Evolutionary conservation across 2,797 vertebrate genomes (phyloP).

Genomic region (Gymnocypris eckloni): DNA sequence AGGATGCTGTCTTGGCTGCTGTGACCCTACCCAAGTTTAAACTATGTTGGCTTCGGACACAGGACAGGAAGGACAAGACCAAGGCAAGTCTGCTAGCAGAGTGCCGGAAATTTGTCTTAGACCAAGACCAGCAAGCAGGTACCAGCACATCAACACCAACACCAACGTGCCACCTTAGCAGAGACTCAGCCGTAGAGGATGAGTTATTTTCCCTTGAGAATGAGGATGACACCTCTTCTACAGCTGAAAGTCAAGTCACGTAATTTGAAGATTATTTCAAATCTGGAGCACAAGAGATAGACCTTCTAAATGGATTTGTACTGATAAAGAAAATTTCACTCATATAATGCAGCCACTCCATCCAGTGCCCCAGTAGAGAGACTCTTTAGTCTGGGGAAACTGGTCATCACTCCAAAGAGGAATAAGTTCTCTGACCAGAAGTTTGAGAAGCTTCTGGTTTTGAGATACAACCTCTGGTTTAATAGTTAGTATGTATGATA

Average conservation of each 20-base stretch:
- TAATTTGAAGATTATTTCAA: slow-evolving; percentile 40
- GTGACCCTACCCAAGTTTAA: slow-evolving; percentile 57
- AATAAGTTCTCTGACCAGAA: slow-evolving; percentile 48
- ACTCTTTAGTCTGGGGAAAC: slow-evolving; percentile 40
- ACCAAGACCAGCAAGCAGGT: slow-evolving; percentile 36
- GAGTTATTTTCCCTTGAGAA: slow-evolving; percentile 51
- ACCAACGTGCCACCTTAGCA: too few relatives aligned
- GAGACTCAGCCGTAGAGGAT: not conserved
- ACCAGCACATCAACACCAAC: too few relatives aligned
- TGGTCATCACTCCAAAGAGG: slow-evolving; percentile 47
- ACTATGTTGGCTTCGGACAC: slow-evolving; percentile 39
- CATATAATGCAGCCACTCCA: slow-evolving; percentile 29
- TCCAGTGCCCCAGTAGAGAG: too few relatives aligned
- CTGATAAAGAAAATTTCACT: slow-evolving; percentile 52
- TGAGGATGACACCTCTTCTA: slow-evolving; percentile 40
- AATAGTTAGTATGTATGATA: slow-evolving; percentile 12
- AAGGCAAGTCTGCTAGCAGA: slow-evolving; percentile 47
- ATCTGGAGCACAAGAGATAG: slow-evolving; percentile 45
- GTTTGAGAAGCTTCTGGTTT: slow-evolving; percentile 53
- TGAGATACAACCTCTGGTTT: slow-evolving; percentile 56
- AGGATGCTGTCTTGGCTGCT: slow-evolving; percentile 53
- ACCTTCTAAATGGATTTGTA: slow-evolving; percentile 40
- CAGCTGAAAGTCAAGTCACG: slow-evolving; percentile 27
- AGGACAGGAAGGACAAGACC: slow-evolving; percentile 40
- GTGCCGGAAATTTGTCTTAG: slow-evolving; percentile 1